A percentile compares a stretch with the other conserved stretches of the same genome.
phyloP scores from a whole-genome alignment of 2,113 vertebrate species.

The Fukomys damarensis region DNA sequence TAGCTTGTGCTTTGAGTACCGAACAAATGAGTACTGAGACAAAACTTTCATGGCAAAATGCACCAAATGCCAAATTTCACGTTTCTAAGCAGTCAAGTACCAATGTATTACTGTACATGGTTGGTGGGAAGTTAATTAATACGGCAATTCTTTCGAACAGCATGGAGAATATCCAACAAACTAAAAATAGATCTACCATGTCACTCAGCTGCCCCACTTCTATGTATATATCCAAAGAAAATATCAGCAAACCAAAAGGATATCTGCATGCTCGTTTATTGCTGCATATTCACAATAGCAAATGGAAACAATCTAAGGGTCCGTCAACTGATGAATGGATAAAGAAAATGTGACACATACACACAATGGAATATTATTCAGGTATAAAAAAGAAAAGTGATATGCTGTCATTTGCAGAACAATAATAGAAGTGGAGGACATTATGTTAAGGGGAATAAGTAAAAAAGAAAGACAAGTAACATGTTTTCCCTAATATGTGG shows the following conservation, averaged over 20 bases:
- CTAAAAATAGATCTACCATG: background rate
- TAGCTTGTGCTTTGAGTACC: background rate
- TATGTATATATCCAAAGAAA: background rate
- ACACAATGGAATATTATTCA: background rate
- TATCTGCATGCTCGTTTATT: background rate
- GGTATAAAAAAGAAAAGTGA: background rate
- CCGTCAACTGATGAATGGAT: background rate
- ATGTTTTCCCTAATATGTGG: background rate
- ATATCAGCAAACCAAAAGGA: background rate
- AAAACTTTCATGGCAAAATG: background rate
- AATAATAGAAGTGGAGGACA: background rate
- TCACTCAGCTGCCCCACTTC: background rate
- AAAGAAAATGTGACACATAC: background rate
- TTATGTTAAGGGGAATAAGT: background rate
- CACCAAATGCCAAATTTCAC: background rate
- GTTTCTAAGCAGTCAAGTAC: background rate
- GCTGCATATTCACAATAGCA: background rate
- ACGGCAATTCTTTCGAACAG: background rate
- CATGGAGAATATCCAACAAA: background rate
- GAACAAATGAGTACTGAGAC: background rate
- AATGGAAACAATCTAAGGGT: background rate
- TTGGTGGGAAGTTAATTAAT: background rate
- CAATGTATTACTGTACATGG: background rate
- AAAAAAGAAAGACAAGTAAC: background rate
- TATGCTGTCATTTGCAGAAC: background rate